Base-by-base conservation (phyloP, 2,113 vertebrate genomes). In the Paradoxurus hermaphroditus region DNA sequence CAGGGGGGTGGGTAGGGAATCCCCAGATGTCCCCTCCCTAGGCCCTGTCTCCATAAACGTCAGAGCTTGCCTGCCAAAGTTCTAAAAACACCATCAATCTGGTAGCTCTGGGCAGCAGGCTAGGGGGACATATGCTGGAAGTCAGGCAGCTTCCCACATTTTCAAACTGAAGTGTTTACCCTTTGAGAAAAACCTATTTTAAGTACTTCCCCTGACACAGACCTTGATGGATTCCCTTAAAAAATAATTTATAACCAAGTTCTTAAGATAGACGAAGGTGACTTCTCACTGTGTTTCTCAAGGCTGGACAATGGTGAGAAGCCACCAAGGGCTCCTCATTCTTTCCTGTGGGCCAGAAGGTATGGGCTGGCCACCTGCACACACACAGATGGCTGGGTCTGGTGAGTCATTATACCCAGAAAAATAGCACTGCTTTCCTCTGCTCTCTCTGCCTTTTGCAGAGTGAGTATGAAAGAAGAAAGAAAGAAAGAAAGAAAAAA, bases 171-270 rank as follows among this genome's bases (percentile, higher is more conserved):
- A 97, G 65, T 90, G 56, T 94, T 98, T 98, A 97, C 92, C 96
- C 97, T 98, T 95, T 93, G 79, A 97, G 96, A 96, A 97, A 98
- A 97, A 85, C 83, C 97, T 88, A 89, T 93, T 93, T 93, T 79
- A 96, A 96, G 96, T 62, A 95, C 70, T 92, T 41, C 63, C 81
- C 77, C 72, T 41, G 62, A 95, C 83, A 98, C 3, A 78, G 75
- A 88, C 56, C 82, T 87, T 96, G 86, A 89, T 92, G 59, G 53
- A 90, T 77, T 91, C 68, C 85, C 15, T 85, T 85, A 44, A 87
- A 93, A 91, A 94, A 90, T 72, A 90, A 73, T 75, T 91, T 94
- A 83, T 94, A 92, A 95, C 46, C 31, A 90, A 92, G 93, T 92
- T 97, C 95, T 83, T 96, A 27, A 63, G 86, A 63, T 91, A 97